These are phyloP conservation scores for Sceloporus tristichus DNA, from an alignment of 2,113 vertebrate genomes.

Conservation along the genomic window DNA sequence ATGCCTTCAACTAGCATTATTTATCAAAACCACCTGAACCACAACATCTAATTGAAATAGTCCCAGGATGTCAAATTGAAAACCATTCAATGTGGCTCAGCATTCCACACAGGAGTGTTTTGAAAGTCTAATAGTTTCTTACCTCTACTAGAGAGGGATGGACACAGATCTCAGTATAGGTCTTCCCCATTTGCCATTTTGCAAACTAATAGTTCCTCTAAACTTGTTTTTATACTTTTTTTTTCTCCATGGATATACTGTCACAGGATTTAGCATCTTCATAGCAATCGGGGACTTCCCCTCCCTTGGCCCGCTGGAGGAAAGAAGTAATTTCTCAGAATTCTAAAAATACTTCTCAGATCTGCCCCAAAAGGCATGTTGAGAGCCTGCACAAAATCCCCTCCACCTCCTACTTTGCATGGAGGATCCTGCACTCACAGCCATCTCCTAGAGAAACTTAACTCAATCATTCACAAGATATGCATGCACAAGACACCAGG, in stretches of 20 bases:
- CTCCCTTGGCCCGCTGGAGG: background rate
- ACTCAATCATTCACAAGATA: background rate
- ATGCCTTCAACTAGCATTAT: too few species aligned
- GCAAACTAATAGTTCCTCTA: conserved; percentile 44
- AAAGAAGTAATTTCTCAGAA: background rate
- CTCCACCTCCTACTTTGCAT: background rate
- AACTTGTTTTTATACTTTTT: conserved; percentile 29
- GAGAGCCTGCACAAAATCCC: background rate
- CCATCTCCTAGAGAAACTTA: background rate
- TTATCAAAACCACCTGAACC: too few species aligned
- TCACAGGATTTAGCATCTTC: conserved; percentile 32
- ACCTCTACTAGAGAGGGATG: background rate
- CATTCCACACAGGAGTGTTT: background rate
- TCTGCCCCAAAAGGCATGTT: conserved; percentile 13
- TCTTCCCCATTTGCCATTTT: conserved; percentile 9
- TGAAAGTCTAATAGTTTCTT: background rate
- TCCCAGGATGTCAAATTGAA: too few species aligned
- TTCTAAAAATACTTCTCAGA: conserved; percentile 4
- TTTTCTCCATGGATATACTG: conserved; percentile 13
- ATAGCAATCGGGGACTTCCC: conserved; percentile 49
- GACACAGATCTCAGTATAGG: background rate
- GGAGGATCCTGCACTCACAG: background rate
- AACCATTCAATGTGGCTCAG: too few species aligned
- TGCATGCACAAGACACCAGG: background rate
- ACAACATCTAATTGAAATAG: too few species aligned